A percentile compares a stretch with the other conserved stretches of the same genome.
Conservation (phyloP, 2,113 vertebrate species). For the Sebastes schlegelii region DNA sequence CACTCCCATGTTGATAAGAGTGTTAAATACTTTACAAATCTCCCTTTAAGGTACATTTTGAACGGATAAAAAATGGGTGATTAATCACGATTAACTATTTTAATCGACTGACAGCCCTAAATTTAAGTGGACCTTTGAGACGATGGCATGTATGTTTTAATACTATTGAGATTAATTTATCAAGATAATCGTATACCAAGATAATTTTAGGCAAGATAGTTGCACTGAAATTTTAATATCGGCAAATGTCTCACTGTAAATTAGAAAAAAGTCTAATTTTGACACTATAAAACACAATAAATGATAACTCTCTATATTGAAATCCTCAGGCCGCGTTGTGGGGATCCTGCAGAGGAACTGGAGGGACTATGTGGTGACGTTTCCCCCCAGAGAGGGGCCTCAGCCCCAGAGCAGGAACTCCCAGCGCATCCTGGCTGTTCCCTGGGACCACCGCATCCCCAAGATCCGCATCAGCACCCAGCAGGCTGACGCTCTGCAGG, state of each 20-base stretch:
- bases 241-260: not conserved
- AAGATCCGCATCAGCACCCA: slow-evolving; percentile 97
- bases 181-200: too few species aligned
- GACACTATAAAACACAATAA: not conserved
- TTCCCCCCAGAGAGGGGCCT: slow-evolving; percentile 90
- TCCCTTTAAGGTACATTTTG: too few species aligned
- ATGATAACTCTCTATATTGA: not conserved
- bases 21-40: too few species aligned
- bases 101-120: too few species aligned
- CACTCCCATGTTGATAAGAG: too few species aligned
- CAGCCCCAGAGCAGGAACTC: slow-evolving; percentile 89
- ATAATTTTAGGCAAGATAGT: too few species aligned
- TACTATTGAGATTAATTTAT: too few species aligned
- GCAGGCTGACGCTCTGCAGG: slow-evolving; percentile 93
- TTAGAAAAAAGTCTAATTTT: not conserved
- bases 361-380: slow-evolving; percentile 97
- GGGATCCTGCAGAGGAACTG: slow-evolving; percentile 96
- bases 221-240: too few species aligned
- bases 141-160: too few species aligned
- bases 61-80: too few species aligned
- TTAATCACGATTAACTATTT: too few species aligned
- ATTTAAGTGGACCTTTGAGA: too few species aligned
- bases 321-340: slow-evolving; percentile 87
- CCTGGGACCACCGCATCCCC: slow-evolving; percentile 95
- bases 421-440: slow-evolving; percentile 91